Base-by-base conservation (phyloP, 1,140 invertebrate genomes). In the Drosophila prosaltans region DNA sequence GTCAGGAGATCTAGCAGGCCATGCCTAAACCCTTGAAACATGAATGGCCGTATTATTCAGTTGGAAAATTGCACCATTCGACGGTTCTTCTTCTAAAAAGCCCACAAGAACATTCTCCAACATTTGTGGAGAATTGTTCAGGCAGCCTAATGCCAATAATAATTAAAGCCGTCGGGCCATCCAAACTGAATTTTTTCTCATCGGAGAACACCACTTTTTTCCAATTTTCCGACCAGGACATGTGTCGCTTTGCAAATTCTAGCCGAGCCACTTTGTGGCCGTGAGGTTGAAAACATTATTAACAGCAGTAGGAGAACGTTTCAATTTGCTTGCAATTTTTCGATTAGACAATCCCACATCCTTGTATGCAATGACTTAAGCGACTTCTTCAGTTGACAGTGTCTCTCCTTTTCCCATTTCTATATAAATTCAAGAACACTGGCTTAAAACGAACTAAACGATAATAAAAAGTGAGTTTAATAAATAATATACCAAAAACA, bases 341-440 rank as follows among this genome's bases (percentile, higher is more conserved):
- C 41, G 41, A n/a, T 43, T 43, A 43, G 41, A 43, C 41, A 10
- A 43, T n/a, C 41, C 41, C 41, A 43, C 41, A 43, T 43, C 41
- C 41, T 36, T 36, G 32, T 36, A 4, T 36, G 32, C 32, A 36
- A 36, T 3, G 32, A 36, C 32, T 36, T 36, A 4, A 36, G 32
- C 32, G 7, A 36, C 7, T 36, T 36, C 7, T 36, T 36, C 32
- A 7, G 3, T 7, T 36, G 32, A 4, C 7, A 36, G 32, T 36
- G 3, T 36, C 32, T 36, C 3, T 36, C 32, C 32, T 36, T 7
- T 7, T 36, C 32, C 32, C 32, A 36, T 36, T 36, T 36, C 32
- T 4, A 36, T 36, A 4, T 4, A 36, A 36, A 36, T 36, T 36
- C 32, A 36, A 7, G 7, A 36, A 36, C 32, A 36, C 32, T 1